Evolutionary conservation across 1,140 invertebrate genomes (phyloP).

Genomic region (Reticulitermes speratus): DNA sequence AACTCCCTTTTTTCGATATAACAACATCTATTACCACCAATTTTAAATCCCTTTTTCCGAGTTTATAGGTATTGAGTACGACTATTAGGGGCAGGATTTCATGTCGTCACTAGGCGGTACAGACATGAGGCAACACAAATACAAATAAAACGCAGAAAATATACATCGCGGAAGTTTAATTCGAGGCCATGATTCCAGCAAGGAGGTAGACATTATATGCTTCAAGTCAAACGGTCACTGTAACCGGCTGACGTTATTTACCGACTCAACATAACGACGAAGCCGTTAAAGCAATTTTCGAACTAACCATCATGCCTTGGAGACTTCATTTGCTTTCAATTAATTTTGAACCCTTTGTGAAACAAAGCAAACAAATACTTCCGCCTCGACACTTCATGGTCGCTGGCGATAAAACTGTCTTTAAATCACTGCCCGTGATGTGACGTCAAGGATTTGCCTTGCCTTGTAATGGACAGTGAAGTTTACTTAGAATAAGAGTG

Average conservation of each 20-base stretch:
- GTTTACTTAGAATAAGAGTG: background rate
- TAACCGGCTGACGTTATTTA: background rate
- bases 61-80: too few relatives aligned
- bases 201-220: too few relatives aligned
- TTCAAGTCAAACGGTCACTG: too few relatives aligned
- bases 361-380: background rate
- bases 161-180: too few relatives aligned
- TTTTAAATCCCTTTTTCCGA: too few relatives aligned
- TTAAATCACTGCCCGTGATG: background rate
- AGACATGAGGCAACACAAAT: too few relatives aligned
- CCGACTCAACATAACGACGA: background rate
- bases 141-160: too few relatives aligned
- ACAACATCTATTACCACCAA: too few relatives aligned
- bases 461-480: background rate
- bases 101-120: too few relatives aligned
- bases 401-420: background rate
- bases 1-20: too few relatives aligned
- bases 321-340: background rate
- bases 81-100: too few relatives aligned
- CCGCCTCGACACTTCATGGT: background rate
- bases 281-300: background rate
- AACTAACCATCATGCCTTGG: background rate
- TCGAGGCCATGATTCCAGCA: background rate
- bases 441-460: background rate
- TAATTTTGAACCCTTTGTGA: background rate